Evolutionary conservation across 2,113 vertebrate species (phyloP).

Genomic region (Rhombomys opimus): DNA sequence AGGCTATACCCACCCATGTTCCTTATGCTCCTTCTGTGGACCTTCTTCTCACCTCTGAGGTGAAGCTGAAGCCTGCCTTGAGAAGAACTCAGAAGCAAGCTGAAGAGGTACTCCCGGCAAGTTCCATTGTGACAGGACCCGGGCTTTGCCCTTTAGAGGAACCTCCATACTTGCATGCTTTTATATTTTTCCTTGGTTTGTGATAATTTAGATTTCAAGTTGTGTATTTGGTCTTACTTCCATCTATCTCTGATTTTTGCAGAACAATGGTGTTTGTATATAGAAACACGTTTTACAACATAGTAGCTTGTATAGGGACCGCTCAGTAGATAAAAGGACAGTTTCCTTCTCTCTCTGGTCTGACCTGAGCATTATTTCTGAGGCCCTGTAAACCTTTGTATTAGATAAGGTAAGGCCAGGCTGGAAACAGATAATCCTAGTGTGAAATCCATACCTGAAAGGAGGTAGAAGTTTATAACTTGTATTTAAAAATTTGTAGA

Average conservation of each 20-base stretch:
- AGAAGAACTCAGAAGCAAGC: not conserved
- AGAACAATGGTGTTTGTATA: constrained; percentile 31
- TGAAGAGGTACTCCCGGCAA: constrained; percentile 71
- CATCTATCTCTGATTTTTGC: not conserved
- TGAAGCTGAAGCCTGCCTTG: constrained; percentile 12
- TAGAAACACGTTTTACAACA: not conserved
- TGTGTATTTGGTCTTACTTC: not conserved
- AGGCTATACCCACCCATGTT: not conserved
- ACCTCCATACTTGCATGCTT: not conserved
- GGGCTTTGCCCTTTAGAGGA: not conserved
- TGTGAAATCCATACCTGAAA: not conserved
- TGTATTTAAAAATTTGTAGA: not conserved
- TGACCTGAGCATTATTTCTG: not conserved
- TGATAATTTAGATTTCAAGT: constrained; percentile 6
- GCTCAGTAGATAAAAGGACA: not conserved
- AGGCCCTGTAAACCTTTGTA: constrained; percentile 52
- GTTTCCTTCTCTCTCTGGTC: not conserved
- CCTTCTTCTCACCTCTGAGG: constrained; percentile 67
- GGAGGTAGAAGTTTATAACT: not conserved
- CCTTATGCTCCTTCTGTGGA: constrained; percentile 61
- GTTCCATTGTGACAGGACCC: not conserved
- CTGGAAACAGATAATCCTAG: not conserved
- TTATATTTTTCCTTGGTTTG: constrained; percentile 33
- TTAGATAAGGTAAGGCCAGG: constrained; percentile 8
- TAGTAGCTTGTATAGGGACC: not conserved